Evolutionary conservation across 2,888 invertebrate species (phyloP), one percentile per base, ranked within the genome.

Genomic region (Ypsolopha scabrella): DNA sequence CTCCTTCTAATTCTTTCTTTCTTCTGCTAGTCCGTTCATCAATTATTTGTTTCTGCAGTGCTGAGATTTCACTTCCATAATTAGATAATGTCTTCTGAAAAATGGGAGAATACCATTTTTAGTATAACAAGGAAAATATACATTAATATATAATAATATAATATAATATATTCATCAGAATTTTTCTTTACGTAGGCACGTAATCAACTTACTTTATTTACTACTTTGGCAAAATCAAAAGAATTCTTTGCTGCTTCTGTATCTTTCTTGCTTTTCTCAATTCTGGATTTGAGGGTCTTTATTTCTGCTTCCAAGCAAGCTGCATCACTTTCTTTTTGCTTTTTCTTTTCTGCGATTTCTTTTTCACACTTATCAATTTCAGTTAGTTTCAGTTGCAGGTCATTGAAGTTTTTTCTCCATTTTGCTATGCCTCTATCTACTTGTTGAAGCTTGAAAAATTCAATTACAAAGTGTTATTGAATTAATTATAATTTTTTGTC

Each of bases 331-430:
- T 51, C 62, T 55, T 81, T 86, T 52, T 75, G 68, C 34, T 65
- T 60, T 2, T 62, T 64, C 56, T 74, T 80, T 6, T 75, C 70
- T 6, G 34, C 62, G 2, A 78, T 72, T 41, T 80, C 78, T 52
- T 66, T 57, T 6, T 64, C 62, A 51, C 64, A 67, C 55, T 75
- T 76, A 7, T 62, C 58, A 8, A 81, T 50, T 39, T 58, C 68
- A n/a, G 52, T 55, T 44, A 75, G 36, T 67, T 82, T 65, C 7
- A 62, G 59, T 56, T 82, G 80, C 35, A 82, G 52, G 37, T 82
- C 80, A 58, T 74, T 77, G 50, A 71, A 75, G 51, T 69, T 75
- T 57, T 72, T 75, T 0, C 76, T 73, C 82, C 82, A 85, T 62
- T 78, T 81, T 6, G 53, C 57, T 36, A 60, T 58, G 56, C 70